Conservation (phyloP, 1,140 invertebrate species). For the Whitmania pigra region DNA sequence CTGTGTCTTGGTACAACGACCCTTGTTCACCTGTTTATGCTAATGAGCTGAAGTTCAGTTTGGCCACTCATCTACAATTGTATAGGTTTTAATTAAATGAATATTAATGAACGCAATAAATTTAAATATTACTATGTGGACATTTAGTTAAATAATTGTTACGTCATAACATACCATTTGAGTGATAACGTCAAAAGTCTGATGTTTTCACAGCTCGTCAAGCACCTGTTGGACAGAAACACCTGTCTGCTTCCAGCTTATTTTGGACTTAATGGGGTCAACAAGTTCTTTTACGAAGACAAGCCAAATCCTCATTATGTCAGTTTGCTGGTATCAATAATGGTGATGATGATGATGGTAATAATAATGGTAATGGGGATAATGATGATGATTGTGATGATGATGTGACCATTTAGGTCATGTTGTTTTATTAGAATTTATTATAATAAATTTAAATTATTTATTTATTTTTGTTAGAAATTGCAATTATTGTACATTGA, state of each 20-base stretch:
- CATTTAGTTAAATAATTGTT: not conserved
- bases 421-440: not conserved
- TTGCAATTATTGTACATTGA: too few relatives aligned
- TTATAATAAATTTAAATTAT: too few relatives aligned
- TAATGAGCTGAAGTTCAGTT: not conserved
- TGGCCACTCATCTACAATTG: not conserved
- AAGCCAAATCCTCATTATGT: conserved; percentile 74
- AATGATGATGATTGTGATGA: conserved; percentile 4
- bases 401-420: not conserved
- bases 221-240: conserved; percentile 81
- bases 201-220: conserved; percentile 48
- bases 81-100: not conserved
- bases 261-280: conserved; percentile 84
- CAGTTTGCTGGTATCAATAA: conserved; percentile 32
- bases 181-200: too few relatives aligned
- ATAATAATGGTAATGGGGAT: not conserved
- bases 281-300: conserved; percentile 70
- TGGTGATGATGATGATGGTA: not conserved
- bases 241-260: conserved; percentile 80
- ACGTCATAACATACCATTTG: too few relatives aligned
- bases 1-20: too few relatives aligned
- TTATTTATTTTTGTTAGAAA: too few relatives aligned
- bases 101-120: not conserved
- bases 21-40: not conserved
- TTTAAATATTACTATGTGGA: not conserved